phyloP scores from a whole-genome alignment of 2,797 vertebrate genomes.

The Phataginus tricuspis region DNA sequence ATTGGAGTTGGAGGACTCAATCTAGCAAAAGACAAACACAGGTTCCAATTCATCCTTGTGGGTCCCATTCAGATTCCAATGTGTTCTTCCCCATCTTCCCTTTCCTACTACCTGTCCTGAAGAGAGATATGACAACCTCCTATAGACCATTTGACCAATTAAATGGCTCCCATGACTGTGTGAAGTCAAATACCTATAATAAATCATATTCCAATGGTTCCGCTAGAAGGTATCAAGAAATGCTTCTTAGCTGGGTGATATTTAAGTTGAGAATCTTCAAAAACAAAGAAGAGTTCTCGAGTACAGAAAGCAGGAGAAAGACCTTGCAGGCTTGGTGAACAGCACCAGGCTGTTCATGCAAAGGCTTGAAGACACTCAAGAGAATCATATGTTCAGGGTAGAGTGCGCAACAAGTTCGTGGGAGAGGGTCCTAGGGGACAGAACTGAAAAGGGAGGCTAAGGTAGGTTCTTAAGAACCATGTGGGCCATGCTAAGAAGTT shows the following conservation, averaged over 20 bases:
- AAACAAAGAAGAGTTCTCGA: neutral
- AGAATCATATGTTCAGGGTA: neutral
- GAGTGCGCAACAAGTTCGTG: neutral
- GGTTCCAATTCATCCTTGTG: neutral
- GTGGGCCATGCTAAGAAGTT: neutral
- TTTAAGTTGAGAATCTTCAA: neutral
- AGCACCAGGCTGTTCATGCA: neutral
- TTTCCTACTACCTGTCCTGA: neutral
- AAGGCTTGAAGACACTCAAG: neutral
- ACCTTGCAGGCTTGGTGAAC: neutral
- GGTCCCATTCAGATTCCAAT: neutral
- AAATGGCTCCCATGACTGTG: neutral
- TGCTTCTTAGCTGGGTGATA: neutral
- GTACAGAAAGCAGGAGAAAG: neutral
- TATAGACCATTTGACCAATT: neutral
- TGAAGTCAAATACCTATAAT: neutral
- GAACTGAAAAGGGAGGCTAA: neutral
- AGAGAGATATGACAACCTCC: neutral
- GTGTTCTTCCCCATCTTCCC: neutral
- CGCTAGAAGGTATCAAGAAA: neutral
- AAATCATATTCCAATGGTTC: neutral
- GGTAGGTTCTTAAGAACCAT: neutral
- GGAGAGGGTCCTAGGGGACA: neutral
- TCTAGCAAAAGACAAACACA: neutral
- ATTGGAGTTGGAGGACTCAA: neutral